Base-by-base conservation (phyloP, 2,797 vertebrate genomes). In the Cichlasoma orientale region DNA sequence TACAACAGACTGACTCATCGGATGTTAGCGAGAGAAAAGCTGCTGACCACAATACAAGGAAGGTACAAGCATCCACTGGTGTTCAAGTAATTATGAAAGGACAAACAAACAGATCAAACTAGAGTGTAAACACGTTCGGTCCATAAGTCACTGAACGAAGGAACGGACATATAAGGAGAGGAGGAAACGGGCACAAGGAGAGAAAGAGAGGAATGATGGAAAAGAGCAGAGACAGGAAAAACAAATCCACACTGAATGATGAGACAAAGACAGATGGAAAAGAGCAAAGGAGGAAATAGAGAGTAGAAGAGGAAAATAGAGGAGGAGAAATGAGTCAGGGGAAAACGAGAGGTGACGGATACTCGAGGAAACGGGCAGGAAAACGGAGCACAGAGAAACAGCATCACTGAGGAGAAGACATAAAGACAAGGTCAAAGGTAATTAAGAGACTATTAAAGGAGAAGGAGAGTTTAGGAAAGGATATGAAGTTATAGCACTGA, bases 1-100 rank as follows among this genome's bases (percentile, higher is more conserved):
- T 27, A 75, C 29, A 23, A 27, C 57, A 63, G 0, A 56, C 41
- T 85, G 75, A 91, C 53, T 90, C 82, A 91, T 52, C 25, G 13
- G 72, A 77, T 33, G 7, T 21, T 79, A 29, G 21, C 19, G 23
- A n/a, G 14, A 74, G 53, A 12, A 33, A 71, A 72, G n/a, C 13
- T 1, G 38, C 47, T 36, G 9, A 33, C 23, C 36, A 80, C 78
- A 86, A 79, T 53, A 56, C 9, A 41, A 71, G 77, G 82, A 81
- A 81, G 25, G 59, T 23, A 21, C 19, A 38, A 25, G 27, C 18
- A 16, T 2, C 6, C 27, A 59, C n/a, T 56, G 14, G 33, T 47
- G 58, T 29, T 59, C 14, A 72, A n/a, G 55, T 25, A 8, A 7
- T 31, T 52, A 36, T 74, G 38, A 74, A 38, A 41, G 5, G 18